Percentiles rank a stretch among this genome's conserved stretches.
Evolutionary conservation across 2,888 invertebrate genomes (phyloP).

Genomic region (Calliscelio sp.): DNA sequence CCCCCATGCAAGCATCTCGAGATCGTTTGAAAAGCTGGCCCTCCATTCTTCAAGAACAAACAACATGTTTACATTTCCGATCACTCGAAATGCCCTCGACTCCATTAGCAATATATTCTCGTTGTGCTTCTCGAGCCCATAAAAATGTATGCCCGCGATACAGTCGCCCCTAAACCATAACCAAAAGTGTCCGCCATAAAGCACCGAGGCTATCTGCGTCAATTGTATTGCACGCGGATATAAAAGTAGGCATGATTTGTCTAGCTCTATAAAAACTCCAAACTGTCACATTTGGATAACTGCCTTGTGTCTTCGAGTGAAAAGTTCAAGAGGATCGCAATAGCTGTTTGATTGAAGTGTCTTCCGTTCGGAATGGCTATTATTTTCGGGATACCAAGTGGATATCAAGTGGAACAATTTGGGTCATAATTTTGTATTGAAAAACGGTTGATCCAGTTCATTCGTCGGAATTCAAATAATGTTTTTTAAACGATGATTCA

Average conservation of each 20-base stretch:
- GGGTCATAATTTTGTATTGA: not conserved
- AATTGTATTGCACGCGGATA: constrained; percentile 27
- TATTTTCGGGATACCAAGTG: constrained; percentile 28
- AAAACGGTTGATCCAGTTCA: not conserved
- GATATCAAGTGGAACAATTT: constrained; percentile 29
- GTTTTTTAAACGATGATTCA: too few relatives aligned
- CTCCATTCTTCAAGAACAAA: constrained; percentile 63
- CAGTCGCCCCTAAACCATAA: constrained; percentile 26
- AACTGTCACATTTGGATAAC: constrained; percentile 55
- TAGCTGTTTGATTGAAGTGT: constrained; percentile 27
- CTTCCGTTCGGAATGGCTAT: constrained; percentile 25
- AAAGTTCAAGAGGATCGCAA: constrained; percentile 19
- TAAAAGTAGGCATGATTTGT: constrained; percentile 50
- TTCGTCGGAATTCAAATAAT: not conserved
- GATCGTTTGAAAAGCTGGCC: constrained; percentile 25
- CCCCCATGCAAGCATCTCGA: constrained; percentile 31
- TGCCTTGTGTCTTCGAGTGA: constrained; percentile 46
- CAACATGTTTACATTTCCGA: constrained; percentile 67
- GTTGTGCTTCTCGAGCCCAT: constrained; percentile 49
- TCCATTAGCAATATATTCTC: constrained; percentile 64
- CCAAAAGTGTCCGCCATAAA: constrained; percentile 53
- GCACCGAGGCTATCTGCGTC: constrained; percentile 22
- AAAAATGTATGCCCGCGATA: constrained; percentile 48
- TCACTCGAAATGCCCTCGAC: constrained; percentile 59
- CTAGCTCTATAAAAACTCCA: constrained; percentile 23